Evolutionary conservation across 2,113 vertebrate genomes (phyloP).

Genomic region (Cettia cetti): DNA sequence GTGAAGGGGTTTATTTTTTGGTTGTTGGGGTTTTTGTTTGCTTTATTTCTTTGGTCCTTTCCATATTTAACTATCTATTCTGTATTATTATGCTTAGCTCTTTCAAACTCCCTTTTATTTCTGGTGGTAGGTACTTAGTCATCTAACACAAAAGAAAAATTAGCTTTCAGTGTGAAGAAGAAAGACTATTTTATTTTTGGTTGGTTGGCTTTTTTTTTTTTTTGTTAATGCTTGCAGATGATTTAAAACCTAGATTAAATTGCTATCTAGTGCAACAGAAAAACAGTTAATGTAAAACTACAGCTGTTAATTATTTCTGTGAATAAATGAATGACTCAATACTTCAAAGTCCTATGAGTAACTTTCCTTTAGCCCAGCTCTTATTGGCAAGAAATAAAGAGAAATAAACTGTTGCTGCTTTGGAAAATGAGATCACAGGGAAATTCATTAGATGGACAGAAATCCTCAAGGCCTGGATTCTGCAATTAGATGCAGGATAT

Average conservation of each 20-base stretch:
- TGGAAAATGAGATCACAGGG: not conserved
- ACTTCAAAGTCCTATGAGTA: not conserved
- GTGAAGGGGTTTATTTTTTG: accelerated
- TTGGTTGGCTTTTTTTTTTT: not conserved
- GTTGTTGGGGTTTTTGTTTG: not conserved
- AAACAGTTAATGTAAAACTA: not conserved
- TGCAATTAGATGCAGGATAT: not conserved
- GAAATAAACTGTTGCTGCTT: not conserved
- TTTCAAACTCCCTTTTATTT: not conserved
- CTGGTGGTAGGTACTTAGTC: not conserved
- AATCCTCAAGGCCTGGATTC: not conserved
- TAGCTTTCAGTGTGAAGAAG: not conserved
- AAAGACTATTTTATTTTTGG: not conserved
- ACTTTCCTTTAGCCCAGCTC: not conserved
- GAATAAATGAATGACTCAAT: not conserved
- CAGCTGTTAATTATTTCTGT: not conserved
- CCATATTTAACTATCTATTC: not conserved
- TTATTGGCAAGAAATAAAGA: not conserved
- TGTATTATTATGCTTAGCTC: not conserved
- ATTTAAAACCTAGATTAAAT: not conserved
- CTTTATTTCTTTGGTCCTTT: accelerated
- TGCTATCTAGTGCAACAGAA: not conserved
- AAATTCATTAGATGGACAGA: slow-evolving; percentile 5
- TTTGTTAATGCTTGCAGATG: not conserved
- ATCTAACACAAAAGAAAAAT: not conserved